phyloP scores from a whole-genome alignment of 2,797 vertebrate species.

The Pipistrellus kuhlii region DNA sequence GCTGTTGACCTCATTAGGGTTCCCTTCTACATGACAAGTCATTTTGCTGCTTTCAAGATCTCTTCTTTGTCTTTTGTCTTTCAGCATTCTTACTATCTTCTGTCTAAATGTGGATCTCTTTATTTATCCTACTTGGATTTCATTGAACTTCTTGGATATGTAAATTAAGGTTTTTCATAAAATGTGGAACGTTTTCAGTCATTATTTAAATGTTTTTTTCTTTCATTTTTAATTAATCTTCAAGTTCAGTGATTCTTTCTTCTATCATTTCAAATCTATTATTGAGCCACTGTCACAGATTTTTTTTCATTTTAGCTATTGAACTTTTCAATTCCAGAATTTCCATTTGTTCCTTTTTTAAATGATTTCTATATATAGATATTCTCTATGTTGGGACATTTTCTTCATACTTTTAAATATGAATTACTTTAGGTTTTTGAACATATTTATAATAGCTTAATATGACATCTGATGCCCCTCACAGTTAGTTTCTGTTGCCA shows the following conservation, averaged over 20 bases:
- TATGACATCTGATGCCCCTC: not conserved
- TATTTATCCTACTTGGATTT: not conserved
- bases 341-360: slow-evolving; percentile 25
- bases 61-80: not conserved
- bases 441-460: slow-evolving; percentile 15
- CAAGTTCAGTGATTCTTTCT: not conserved
- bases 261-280: not conserved
- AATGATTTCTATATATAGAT: not conserved
- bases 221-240: not conserved
- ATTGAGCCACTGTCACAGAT: not conserved
- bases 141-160: not conserved
- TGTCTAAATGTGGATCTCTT: not conserved
- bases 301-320: not conserved
- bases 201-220: not conserved
- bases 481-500: not conserved
- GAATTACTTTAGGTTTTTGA: slow-evolving; percentile 7
- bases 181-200: not conserved
- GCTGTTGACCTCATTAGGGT: not conserved
- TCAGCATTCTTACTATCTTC: not conserved
- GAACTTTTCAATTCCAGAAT: slow-evolving; percentile 41
- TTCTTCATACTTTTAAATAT: slow-evolving; percentile 29
- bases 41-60: not conserved
- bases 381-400: not conserved
- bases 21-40: not conserved
- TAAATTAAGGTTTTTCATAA: not conserved